Base-by-base conservation (phyloP, 2,113 vertebrate genomes). In the Lampris megalopsis region DNA sequence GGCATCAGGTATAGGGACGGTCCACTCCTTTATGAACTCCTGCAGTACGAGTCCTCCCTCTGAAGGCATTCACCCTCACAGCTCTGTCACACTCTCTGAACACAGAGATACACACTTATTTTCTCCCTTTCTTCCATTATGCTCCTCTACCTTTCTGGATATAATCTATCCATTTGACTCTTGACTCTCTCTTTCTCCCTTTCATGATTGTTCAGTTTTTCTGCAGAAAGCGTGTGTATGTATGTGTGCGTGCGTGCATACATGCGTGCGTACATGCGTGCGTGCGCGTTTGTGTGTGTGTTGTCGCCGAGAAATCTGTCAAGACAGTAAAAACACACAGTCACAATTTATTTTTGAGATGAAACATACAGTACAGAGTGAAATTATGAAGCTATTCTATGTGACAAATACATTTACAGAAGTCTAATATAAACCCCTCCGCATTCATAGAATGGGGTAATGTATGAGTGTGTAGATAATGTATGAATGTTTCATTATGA, bases 1-100 rank as follows among this genome's bases (percentile, higher is more conserved):
- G 98, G 97, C 92, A 99, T 99, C 96, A 97, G 98, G 91, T 99
- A 99, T 89, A 96, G 98, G 95, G 98, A 99, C 61, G 97, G 97
- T 90, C 97, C 98, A 45, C 96, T 99, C 85, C 96, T 99, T 82
- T 99, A 98, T 80, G 98, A 99, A 95, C 95, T 99, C 91, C 95
- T 99, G 91, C 97, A 99, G 95, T 99, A 99, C 47, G 98, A 99
- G 93, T 99, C 98, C 94, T 99, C 98, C 88, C 95, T 99, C 94
- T 99, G 93, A 96, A 94, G 92, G 94, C 68, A 48, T 65, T 66
- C 75, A 47, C 80, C 77, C 61, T 52, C 61, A 40, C 79, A 64
- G 53, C 79, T 66, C 77, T 48, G n/a, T 73, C 80, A 53, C 67
- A 66, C 47, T 48, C 69, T 86, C 62, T 37, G 10, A 82, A 80